Evolutionary conservation across 2,113 vertebrate genomes (phyloP).

Genomic region (Pseudorhombus dupliciocellatus): DNA sequence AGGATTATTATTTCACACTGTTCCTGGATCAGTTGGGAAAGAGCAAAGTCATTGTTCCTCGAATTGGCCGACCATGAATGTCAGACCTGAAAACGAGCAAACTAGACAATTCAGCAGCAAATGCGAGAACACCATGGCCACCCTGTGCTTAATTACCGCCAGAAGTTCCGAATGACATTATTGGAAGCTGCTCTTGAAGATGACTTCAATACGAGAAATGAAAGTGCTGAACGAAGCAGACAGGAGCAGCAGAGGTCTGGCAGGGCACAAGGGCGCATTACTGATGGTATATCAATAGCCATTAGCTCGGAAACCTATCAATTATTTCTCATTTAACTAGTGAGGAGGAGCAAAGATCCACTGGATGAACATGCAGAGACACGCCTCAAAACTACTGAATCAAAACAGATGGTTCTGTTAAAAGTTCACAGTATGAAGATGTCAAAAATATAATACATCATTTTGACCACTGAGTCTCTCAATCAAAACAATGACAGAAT

Average conservation of each 20-base stretch:
- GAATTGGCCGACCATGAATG: slow-evolving; percentile 31
- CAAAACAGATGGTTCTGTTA: not conserved
- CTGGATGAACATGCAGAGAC: slow-evolving; percentile 13
- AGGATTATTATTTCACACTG: slow-evolving; percentile 39
- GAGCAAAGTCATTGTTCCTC: slow-evolving; percentile 17
- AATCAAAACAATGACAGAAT: no score
- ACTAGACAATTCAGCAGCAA: slow-evolving; percentile 47
- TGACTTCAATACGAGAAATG: slow-evolving; percentile 56
- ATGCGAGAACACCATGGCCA: not conserved
- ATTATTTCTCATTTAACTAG: slow-evolving; percentile 55
- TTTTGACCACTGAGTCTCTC: no score
- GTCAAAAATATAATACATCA: no score
- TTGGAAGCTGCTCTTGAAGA: slow-evolving; percentile 60
- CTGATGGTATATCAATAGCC: slow-evolving; percentile 68
- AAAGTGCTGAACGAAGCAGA: slow-evolving; percentile 67
- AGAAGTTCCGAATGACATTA: slow-evolving; percentile 53
- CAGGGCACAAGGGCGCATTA: slow-evolving; percentile 44
- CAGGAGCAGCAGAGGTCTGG: slow-evolving; percentile 38
- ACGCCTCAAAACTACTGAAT: not conserved
- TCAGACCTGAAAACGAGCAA: slow-evolving; percentile 20
- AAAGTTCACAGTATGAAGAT: no score
- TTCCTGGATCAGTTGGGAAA: slow-evolving; percentile 20
- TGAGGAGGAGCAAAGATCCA: slow-evolving; percentile 2
- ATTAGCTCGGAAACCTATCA: slow-evolving; percentile 58
- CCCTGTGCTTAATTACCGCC: slow-evolving; percentile 62